Conservation (phyloP, 2,888 invertebrate genomes). For the Sericinus montela region DNA sequence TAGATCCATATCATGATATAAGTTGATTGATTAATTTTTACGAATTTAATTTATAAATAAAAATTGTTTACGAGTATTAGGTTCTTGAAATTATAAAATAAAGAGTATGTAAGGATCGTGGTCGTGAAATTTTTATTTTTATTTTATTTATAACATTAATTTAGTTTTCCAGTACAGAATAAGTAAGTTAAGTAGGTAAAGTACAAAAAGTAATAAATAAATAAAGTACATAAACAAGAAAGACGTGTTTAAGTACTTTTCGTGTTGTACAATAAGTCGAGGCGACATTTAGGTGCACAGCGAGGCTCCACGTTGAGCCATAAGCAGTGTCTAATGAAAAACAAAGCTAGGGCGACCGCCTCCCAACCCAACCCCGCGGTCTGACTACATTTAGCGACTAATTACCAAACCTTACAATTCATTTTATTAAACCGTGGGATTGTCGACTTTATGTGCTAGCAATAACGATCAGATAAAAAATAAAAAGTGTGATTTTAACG, state of each 20-base stretch:
- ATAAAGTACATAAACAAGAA: constrained; percentile 8
- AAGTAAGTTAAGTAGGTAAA: too few relatives aligned
- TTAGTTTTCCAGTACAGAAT: too few relatives aligned
- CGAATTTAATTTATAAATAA: too few relatives aligned
- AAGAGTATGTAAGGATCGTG: too few relatives aligned
- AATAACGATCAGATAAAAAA: neutral
- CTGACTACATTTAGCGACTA: constrained; percentile 42
- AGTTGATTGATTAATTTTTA: too few relatives aligned
- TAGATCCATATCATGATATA: too few relatives aligned
- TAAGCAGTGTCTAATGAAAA: constrained; percentile 61
- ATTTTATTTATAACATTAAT: too few relatives aligned
- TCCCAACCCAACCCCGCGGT: constrained; percentile 36
- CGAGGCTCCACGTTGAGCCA: constrained; percentile 26
- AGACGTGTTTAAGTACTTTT: constrained; percentile 14
- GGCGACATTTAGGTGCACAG: constrained; percentile 15
- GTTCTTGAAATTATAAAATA: too few relatives aligned
- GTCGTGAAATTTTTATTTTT: too few relatives aligned
- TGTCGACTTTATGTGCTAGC: neutral
- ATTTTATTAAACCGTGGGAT: constrained; percentile 9
- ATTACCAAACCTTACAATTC: constrained; percentile 38
- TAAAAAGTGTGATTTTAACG: neutral
- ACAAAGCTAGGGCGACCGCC: constrained; percentile 49
- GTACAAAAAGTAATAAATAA: neutral
- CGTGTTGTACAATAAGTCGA: constrained; percentile 5
- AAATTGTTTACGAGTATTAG: too few relatives aligned